Evolutionary conservation across 2,113 vertebrate genomes (phyloP).

Genomic region (Aegotheles bennettii): DNA sequence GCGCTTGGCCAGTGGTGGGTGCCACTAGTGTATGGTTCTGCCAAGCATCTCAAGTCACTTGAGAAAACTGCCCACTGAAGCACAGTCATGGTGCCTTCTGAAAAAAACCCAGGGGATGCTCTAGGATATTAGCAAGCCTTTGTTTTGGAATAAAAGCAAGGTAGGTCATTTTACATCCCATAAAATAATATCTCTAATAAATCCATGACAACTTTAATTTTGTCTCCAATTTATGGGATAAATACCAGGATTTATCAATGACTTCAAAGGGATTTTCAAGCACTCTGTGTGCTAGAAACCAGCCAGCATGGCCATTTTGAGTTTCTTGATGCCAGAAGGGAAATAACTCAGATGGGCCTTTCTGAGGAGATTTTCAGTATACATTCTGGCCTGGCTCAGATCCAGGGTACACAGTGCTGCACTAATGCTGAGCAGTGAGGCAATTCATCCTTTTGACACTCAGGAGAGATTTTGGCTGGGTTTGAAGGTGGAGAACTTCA

Average conservation of each 20-base stretch:
- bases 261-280: not conserved
- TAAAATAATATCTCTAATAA: not conserved
- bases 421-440: not conserved
- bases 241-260: not conserved
- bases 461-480: not conserved
- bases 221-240: not conserved
- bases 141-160: not conserved
- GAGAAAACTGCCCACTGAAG: not conserved
- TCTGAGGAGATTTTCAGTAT: not conserved
- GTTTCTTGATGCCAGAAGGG: not conserved
- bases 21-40: not conserved
- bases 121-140: not conserved
- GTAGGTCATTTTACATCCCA: not conserved
- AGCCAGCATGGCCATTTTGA: not conserved
- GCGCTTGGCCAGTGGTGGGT: not conserved
- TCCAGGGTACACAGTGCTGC: not conserved
- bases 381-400: not conserved
- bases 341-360: not conserved
- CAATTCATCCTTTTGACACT: not conserved
- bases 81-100: not conserved
- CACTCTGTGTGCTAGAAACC: not conserved
- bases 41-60: not conserved
- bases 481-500: conserved; percentile 3
- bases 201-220: not conserved
- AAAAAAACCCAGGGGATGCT: not conserved